phyloP scores from a whole-genome alignment of 1,140 invertebrate species.

The Bombus pascuorum region DNA sequence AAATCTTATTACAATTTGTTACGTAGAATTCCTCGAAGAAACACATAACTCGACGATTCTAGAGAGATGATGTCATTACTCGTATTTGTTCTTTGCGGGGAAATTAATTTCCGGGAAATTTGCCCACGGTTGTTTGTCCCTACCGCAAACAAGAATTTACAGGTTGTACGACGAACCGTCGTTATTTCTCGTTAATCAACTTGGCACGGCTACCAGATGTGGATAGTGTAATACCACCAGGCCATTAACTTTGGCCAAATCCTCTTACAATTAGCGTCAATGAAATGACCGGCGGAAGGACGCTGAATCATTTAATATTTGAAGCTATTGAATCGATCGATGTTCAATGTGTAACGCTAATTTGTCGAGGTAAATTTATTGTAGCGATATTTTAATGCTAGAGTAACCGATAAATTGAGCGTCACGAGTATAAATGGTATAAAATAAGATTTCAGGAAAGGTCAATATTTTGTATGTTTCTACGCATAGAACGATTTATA shows the following conservation, averaged over 20 bases:
- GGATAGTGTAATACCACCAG: conserved; percentile 12
- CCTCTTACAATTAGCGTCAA: conserved; percentile 17
- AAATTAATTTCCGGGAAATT: conserved; percentile 6
- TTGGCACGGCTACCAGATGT: background rate
- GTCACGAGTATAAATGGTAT: background rate
- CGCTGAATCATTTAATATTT: background rate
- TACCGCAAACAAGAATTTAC: conserved; percentile 10
- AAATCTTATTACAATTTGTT: background rate
- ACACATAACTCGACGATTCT: background rate
- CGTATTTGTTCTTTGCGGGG: background rate
- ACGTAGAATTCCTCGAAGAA: background rate
- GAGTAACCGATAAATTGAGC: background rate
- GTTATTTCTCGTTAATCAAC: too few relatives aligned
- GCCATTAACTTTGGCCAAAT: conserved; percentile 32
- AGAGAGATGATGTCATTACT: background rate
- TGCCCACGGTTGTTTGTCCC: background rate
- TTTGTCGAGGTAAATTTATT: background rate
- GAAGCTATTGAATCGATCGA: background rate
- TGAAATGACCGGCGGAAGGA: background rate
- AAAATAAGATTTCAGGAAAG: background rate
- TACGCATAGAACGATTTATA: background rate
- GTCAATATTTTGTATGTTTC: background rate
- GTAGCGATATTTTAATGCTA: background rate
- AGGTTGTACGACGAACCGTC: conserved; percentile 4
- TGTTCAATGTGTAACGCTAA: background rate